phyloP scores from a whole-genome alignment of 2,888 invertebrate genomes.

The Diaphora mendica region DNA sequence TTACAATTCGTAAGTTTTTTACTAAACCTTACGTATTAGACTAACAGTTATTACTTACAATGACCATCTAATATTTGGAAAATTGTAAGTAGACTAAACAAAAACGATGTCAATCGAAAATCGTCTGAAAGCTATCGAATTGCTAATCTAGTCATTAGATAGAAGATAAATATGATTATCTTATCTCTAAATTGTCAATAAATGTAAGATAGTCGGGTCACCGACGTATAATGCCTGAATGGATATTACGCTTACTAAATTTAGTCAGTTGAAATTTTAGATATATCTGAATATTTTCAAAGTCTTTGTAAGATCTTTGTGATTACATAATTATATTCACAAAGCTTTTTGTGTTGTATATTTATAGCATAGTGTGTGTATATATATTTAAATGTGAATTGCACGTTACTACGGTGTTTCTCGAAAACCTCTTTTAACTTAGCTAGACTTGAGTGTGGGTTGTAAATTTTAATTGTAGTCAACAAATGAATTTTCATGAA shows the following conservation, averaged over 20 bases:
- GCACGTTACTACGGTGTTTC: neutral
- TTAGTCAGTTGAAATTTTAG: conserved; percentile 44
- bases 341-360: neutral
- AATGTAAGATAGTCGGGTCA: conserved; percentile 53
- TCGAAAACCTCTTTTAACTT: neutral
- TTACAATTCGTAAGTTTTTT: neutral
- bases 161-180: conserved; percentile 33
- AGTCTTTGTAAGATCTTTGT: neutral
- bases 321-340: neutral
- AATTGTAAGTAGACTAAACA: conserved; percentile 32
- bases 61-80: conserved; percentile 8
- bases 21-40: neutral
- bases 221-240: conserved; percentile 68
- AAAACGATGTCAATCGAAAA: conserved; percentile 57
- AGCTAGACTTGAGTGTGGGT: neutral
- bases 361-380: neutral
- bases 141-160: conserved; percentile 65
- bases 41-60: neutral
- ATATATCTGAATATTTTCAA: neutral
- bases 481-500: neutral
- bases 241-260: conserved; percentile 80
- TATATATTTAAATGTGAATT: neutral
- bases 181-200: conserved; percentile 40
- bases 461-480: neutral
- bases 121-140: conserved; percentile 61